Conservation (phyloP, 2,888 invertebrate genomes). For the Rhamphomyia laevipes region DNA sequence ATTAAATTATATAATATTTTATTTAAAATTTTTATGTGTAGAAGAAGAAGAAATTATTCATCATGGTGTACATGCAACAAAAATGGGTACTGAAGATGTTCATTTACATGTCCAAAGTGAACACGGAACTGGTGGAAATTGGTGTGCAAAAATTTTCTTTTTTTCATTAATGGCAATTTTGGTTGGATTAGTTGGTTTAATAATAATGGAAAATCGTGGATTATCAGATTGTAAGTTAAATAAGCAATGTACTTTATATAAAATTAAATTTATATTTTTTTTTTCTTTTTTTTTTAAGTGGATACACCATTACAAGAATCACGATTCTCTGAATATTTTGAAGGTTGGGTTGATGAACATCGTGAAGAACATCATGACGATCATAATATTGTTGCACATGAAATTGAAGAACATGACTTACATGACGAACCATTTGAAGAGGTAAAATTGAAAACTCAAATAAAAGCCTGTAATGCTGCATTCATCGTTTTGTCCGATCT, state of each 20-base stretch:
- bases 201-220: conserved; percentile 69
- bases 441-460: conserved; percentile 24
- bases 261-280: too few relatives aligned
- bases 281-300: conserved; percentile 35
- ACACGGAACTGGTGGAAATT: conserved; percentile 65
- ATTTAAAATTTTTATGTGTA: conserved; percentile 4
- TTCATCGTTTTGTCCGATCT: too few relatives aligned
- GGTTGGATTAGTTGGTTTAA: conserved; percentile 60
- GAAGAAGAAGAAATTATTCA: conserved; percentile 33
- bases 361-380: conserved; percentile 29
- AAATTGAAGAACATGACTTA: conserved; percentile 31
- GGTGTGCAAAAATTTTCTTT: conserved; percentile 75
- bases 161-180: conserved; percentile 61
- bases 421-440: conserved; percentile 27
- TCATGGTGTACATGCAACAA: conserved; percentile 35
- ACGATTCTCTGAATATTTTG: conserved; percentile 60
- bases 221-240: conserved; percentile 61
- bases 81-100: conserved; percentile 51
- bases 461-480: conserved; percentile 22
- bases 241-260: background rate
- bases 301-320: conserved; percentile 51
- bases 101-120: conserved; percentile 69
- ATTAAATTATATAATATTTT: background rate
- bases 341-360: conserved; percentile 57
- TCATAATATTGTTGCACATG: conserved; percentile 27